These are phyloP conservation scores for Acleris emargana DNA, from an alignment of 2,888 invertebrate genomes.

Conservation along the genomic window DNA sequence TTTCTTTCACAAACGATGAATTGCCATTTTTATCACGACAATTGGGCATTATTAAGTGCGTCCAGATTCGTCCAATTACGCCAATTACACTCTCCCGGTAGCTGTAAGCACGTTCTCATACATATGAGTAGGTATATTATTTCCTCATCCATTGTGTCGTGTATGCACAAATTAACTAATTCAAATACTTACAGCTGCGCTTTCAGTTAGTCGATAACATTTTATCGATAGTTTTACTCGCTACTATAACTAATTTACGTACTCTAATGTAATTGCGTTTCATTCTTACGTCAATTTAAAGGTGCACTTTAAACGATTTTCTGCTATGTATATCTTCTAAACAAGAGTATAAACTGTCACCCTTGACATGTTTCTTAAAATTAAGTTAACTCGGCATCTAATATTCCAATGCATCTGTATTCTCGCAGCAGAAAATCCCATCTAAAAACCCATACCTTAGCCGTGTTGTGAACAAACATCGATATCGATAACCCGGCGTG, in stretches of 20 bases:
- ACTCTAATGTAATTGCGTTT: no score
- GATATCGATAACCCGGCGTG: slow-evolving; percentile 43
- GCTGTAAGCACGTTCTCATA: slow-evolving; percentile 54
- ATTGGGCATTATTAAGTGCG: slow-evolving; percentile 80
- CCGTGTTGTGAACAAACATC: slow-evolving; percentile 45
- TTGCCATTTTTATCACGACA: slow-evolving; percentile 80
- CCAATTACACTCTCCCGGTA: slow-evolving; percentile 81
- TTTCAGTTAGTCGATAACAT: slow-evolving; percentile 38
- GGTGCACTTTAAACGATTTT: no score
- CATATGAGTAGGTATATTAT: slow-evolving; percentile 65
- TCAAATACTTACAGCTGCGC: slow-evolving; percentile 53
- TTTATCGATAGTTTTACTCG: slow-evolving; percentile 48
- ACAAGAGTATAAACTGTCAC: no score
- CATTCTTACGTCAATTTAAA: no score
- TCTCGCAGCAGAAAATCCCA: no score
- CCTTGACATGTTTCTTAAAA: no score
- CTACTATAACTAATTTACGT: no score
- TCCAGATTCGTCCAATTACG: slow-evolving; percentile 82
- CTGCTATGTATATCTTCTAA: no score
- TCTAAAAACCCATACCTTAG: not conserved
- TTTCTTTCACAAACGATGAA: slow-evolving; percentile 78
- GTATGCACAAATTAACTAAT: slow-evolving; percentile 82
- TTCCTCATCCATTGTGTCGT: slow-evolving; percentile 80
- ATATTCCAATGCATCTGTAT: no score
- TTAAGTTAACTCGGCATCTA: no score